A percentile compares a stretch with the other conserved stretches of the same genome.
phyloP scores from a whole-genome alignment of 2,113 vertebrate genomes.

The Sorex araneus region DNA sequence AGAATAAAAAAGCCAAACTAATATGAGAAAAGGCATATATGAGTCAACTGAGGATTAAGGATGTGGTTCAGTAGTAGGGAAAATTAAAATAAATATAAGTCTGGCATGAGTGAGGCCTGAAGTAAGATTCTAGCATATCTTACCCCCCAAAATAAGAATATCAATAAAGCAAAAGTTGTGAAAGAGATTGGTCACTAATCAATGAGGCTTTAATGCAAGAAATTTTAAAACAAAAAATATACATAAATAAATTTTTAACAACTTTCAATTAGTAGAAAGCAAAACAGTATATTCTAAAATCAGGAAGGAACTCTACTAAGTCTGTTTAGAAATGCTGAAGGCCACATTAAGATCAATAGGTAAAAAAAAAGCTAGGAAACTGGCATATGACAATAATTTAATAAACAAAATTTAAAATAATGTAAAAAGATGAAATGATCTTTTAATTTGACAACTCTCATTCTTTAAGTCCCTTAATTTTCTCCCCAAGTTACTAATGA shows the following conservation, averaged over 20 bases:
- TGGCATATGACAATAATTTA: neutral
- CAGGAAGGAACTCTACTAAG: conserved; percentile 33
- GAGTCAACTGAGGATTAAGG: neutral
- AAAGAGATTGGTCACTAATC: neutral
- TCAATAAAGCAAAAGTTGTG: conserved; percentile 15
- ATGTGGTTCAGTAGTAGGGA: too few species aligned
- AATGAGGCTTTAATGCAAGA: conserved; percentile 3
- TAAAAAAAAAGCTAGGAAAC: conserved; percentile 42
- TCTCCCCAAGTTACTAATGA: neutral
- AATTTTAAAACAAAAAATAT: neutral
- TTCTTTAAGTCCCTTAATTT: neutral
- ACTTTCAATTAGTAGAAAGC: conserved; percentile 18
- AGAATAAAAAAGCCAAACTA: conserved; percentile 25
- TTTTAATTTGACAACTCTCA: conserved; percentile 11
- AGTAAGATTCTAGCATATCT: too few species aligned
- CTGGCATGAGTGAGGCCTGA: too few species aligned
- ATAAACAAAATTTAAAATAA: too few species aligned
- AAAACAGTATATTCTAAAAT: conserved; percentile 12
- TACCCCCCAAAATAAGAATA: too few species aligned
- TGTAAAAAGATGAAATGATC: neutral
- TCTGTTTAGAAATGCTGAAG: conserved; percentile 29
- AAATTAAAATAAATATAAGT: too few species aligned
- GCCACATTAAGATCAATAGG: conserved; percentile 27
- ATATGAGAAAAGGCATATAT: conserved; percentile 17
- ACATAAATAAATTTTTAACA: too few species aligned